Evolutionary conservation across 2,113 vertebrate genomes (phyloP), one percentile per base, ranked within the genome.

Genomic region (Junco hyemalis): DNA sequence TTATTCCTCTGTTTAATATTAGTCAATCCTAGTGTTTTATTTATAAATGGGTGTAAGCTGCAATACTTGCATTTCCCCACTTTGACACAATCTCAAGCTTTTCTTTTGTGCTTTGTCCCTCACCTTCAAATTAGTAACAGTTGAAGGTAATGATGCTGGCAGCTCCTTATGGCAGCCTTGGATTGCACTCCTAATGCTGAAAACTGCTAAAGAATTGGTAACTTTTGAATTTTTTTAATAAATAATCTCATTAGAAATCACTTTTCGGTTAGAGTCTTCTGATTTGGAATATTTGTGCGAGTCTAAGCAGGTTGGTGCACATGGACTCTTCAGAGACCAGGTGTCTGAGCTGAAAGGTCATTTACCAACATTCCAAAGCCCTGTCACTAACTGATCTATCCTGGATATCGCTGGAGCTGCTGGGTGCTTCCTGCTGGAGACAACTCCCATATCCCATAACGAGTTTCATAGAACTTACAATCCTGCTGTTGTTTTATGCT

Each of bases 251-350:
- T 36, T 40, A 57, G 23, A 50, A 57, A 22, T 31, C n/a, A 40
- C 7, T 28, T 72, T 80, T 72, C 36, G 79, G 8, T 50, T 65
- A 9, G 0, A 66, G 20, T 19, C 25, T 61, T 38, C 18, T 51
- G 18, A 31, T 38, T 68, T 40, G 25, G 23, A 50, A 25, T 26
- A 59, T 25, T 16, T 47, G 23, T 33, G 21, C 33, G 51, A 42
- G 21, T 33, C 59, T 47, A 19, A 44, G 15, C 33, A 51, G 24
- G 36, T 1, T 33, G 23, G 47, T 44, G 35, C 12, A 24, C 5
- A 5, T 0, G 11, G 66, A 36, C 77, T 26, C 19, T 7, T 1
- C 0, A 3, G 1, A 45, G 25, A 12, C 45, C 28, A 33, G 21
- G 5, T 4, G 4, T 14, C 24, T 19, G 6, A 11, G 42, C 40